Conservation (phyloP, 1,140 invertebrate genomes). For the Nasonia giraulti region DNA sequence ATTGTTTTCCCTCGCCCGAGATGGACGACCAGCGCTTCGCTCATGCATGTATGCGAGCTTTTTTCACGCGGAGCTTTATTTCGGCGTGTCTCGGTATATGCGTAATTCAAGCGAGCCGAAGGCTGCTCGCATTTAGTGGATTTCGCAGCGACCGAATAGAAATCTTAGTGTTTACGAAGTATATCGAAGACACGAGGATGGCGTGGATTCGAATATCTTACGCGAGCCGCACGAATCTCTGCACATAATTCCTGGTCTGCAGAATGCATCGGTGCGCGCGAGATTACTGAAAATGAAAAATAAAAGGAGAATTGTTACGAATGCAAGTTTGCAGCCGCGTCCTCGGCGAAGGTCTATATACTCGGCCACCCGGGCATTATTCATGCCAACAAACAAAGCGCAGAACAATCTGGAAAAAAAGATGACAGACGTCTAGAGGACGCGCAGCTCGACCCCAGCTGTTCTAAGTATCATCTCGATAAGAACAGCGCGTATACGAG, state of each 20-base stretch:
- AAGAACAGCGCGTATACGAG: too few relatives aligned
- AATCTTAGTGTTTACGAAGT: not conserved
- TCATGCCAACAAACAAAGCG: not conserved
- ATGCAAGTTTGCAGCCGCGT: too few relatives aligned
- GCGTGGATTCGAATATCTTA: too few relatives aligned
- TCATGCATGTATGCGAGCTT: constrained; percentile 30
- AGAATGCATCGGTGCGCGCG: too few relatives aligned
- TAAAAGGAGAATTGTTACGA: too few relatives aligned
- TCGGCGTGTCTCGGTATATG: not conserved
- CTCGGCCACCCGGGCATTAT: not conserved
- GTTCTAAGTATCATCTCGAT: not conserved
- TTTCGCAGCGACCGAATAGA: not conserved
- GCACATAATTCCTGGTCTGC: too few relatives aligned
- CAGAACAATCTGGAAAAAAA: not conserved
- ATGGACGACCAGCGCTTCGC: not conserved
- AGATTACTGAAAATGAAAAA: too few relatives aligned
- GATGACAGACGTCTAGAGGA: constrained; percentile 26
- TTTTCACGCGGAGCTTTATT: not conserved
- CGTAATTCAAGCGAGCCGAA: too few relatives aligned
- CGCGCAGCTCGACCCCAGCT: not conserved
- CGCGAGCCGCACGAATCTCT: too few relatives aligned
- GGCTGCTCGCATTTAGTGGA: not conserved
- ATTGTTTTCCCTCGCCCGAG: constrained; percentile 2
- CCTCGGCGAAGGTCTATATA: too few relatives aligned
- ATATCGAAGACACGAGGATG: too few relatives aligned